Percentiles rank a stretch among this genome's conserved stretches.
These are phyloP conservation scores for Anas platyrhynchos DNA, from an alignment of 2,113 vertebrate species.

Conservation along the genomic window DNA sequence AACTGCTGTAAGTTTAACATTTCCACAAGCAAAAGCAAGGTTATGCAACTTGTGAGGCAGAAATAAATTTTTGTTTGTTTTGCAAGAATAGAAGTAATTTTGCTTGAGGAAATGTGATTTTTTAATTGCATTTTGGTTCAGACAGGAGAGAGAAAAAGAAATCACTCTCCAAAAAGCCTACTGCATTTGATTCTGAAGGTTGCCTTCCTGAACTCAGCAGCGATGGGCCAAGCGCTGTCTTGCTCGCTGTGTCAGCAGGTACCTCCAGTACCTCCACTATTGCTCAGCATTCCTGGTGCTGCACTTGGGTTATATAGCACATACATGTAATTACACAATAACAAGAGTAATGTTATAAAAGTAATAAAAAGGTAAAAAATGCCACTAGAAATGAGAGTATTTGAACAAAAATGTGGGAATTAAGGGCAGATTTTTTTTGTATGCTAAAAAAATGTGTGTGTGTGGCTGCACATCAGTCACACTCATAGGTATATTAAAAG, in stretches of 20 bases:
- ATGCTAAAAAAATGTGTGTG: neutral
- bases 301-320: neutral
- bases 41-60: neutral
- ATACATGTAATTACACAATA: too few species aligned
- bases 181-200: neutral
- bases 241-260: neutral
- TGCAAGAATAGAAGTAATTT: neutral
- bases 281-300: neutral
- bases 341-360: neutral
- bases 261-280: neutral
- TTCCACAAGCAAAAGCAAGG: neutral
- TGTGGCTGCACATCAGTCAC: neutral
- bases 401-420: neutral
- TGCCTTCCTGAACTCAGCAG: neutral
- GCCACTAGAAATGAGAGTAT: neutral
- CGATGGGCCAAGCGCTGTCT: fast-evolving
- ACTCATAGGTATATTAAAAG: neutral
- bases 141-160: neutral
- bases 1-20: too few species aligned
- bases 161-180: neutral
- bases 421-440: neutral
- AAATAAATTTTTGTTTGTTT: neutral
- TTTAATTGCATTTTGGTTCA: neutral
- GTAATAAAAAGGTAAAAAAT: neutral
- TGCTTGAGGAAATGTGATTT: neutral